A percentile compares a stretch with the other conserved stretches of the same genome.
phyloP scores from a whole-genome alignment of 2,888 invertebrate species.

The Strigamia crassipes region DNA sequence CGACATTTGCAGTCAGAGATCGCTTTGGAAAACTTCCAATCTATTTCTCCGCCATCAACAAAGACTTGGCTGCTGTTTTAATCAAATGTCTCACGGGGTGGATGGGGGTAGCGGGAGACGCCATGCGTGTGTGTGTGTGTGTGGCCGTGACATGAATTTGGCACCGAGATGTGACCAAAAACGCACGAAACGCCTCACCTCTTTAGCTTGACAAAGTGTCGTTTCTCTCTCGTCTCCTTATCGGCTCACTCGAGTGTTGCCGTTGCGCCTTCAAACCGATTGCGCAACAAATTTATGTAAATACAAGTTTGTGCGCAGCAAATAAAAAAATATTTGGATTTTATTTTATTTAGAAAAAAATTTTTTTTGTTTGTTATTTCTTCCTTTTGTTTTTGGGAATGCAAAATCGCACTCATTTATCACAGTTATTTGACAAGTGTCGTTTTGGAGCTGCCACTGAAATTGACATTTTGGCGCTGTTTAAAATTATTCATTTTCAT shows the following conservation, averaged over 20 bases:
- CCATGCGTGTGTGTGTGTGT: slow-evolving; percentile 16
- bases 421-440: not conserved
- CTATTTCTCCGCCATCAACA: slow-evolving; percentile 37
- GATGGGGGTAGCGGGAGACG: not conserved
- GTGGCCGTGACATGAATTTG: slow-evolving; percentile 34
- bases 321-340: not conserved
- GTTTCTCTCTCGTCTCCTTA: slow-evolving; percentile 3
- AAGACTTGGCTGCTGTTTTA: slow-evolving; percentile 34
- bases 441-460: not conserved
- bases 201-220: slow-evolving; percentile 34
- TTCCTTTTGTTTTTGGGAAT: not conserved
- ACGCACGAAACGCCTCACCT: slow-evolving; percentile 26
- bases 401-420: slow-evolving; percentile 18
- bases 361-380: not conserved
- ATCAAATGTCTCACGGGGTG: slow-evolving; percentile 31
- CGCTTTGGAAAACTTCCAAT: slow-evolving; percentile 37
- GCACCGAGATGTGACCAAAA: slow-evolving; percentile 20
- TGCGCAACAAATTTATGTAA: slow-evolving; percentile 27
- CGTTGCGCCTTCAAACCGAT: slow-evolving; percentile 21
- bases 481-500: slow-evolving; percentile 37
- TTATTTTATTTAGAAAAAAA: not conserved
- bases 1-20: slow-evolving; percentile 37
- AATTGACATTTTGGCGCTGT: slow-evolving; percentile 24
- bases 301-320: slow-evolving; percentile 12
- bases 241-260: not conserved